Evolutionary conservation across 1,140 invertebrate genomes (phyloP), one percentile per base, ranked within the genome.

Genomic region (Drosophila littoralis): DNA sequence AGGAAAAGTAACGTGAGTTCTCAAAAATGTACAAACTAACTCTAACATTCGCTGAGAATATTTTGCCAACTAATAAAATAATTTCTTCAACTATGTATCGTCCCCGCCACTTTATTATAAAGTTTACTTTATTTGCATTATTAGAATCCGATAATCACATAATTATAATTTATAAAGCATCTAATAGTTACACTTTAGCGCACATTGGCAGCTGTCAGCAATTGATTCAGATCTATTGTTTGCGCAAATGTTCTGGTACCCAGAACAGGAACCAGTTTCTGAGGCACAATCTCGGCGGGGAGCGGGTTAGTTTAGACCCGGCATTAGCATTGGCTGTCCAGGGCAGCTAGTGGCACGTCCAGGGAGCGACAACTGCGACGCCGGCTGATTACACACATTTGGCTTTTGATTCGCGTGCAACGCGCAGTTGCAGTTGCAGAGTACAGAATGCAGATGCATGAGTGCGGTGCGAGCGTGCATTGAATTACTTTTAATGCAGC

Each of bases 211-310:
- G 78, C 74, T 73, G 79, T 81, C 78, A 65, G 73, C 79, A 77
- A 73, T 81, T 68, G 68, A 64, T 81, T 68, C 64, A 81, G 80
- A 76, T 81, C 65, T 82, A 82, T 82, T 82, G 78, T 82, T 81
- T 77, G 79, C 63, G 57, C 72, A 59, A n/a, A 33, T 22, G 45
- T 46, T 46, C 45, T 46, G 45, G 3, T 9, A 12, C 6, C 35
- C 13, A 32, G 8, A 69, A 65, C 70, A 76, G 72, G 42, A 81
- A 67, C 55, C 72, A 55, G 69, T 72, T 71, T 64, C 38, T 46
- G 17, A 28, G 7, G 6, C 13, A 54, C 35, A 68, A 38, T 12
- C 28, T 3, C 17, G 32, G 52, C 45, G 57, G 7, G 33, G 35
- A 7, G 43, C 28, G 45, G 32, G 2, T 28, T 28, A 5, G 22